Evolutionary conservation across 2,888 invertebrate species (phyloP), one percentile per base, ranked within the genome.

Genomic region (Drosophila rubida): DNA sequence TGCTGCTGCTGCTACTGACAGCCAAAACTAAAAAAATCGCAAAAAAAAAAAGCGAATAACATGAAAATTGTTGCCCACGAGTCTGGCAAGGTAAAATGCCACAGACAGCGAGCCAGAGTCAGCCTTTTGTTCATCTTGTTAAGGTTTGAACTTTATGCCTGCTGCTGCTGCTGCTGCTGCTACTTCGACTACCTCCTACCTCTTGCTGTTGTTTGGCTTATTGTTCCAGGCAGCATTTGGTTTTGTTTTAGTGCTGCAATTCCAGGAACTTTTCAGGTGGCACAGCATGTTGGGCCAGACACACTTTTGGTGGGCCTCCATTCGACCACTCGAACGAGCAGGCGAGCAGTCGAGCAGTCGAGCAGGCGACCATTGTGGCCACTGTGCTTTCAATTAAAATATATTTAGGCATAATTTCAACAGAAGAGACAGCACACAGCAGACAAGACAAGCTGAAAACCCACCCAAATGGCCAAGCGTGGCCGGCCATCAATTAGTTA

Each of bases 1-100:
- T 25, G 23, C 23, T 23, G 23, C 6, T 62, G 23, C 51, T 54
- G 68, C 69, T 63, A 72, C 67, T 74, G 78, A 61, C 55, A 58
- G 37, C 44, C 19, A 19, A 19, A 19, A 19, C 19, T 19, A 19
- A 19, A 19, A 19, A 2, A 19, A 19, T n/a, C n/a, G n/a, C 19
- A 19, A 19, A 46, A 37, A 45, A 42, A 54, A 19, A 41, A 23
- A 80, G 35, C 35, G 35, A 37, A 37, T 37, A 37, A 88, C 88
- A 86, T 81, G 87, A 87, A 86, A 88, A 86, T 87, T 86, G 88
- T 86, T 88, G 86, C 86, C 86, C 88, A 88, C 88, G 87, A 86
- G 88, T 88, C 86, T 86, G 88, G 76, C 81, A 73, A 55, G 42
- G 41, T 41, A 51, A 51, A 58, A 30, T 37, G 53, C 32, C 54